Conservation (phyloP, 2,113 vertebrate genomes). For the Elachura formosa region DNA sequence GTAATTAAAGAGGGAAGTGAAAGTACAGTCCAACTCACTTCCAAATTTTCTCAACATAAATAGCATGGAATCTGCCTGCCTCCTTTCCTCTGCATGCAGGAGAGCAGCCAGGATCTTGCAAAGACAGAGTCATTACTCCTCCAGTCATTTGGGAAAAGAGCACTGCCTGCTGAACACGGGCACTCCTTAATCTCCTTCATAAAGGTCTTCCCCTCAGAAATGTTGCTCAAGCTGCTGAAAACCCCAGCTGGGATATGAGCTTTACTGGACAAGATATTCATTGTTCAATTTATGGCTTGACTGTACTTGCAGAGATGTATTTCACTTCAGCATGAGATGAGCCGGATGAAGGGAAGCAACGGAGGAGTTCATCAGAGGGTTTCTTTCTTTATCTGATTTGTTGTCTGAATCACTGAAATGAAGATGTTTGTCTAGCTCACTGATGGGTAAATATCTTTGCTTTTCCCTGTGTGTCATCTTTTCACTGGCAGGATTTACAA, state of each 20-base stretch:
- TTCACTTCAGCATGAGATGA: constrained; percentile 3
- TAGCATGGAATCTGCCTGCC: background rate
- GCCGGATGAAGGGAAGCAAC: background rate
- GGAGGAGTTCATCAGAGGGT: background rate
- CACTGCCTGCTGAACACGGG: background rate
- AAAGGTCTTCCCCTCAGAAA: constrained; percentile 54
- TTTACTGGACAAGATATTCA: constrained; percentile 53
- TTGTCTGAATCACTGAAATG: background rate
- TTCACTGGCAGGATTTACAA: background rate
- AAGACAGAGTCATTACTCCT: background rate
- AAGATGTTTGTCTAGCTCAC: constrained; percentile 14
- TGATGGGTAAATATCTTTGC: background rate
- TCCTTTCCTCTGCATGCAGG: background rate
- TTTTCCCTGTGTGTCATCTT: background rate
- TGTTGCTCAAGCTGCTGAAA: constrained; percentile 37
- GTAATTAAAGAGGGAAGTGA: background rate
- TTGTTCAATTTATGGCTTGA: constrained; percentile 52
- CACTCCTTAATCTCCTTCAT: constrained; percentile 35
- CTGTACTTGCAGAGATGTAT: constrained; percentile 24
- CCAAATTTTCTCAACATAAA: background rate
- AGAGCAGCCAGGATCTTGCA: background rate
- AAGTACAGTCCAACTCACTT: background rate
- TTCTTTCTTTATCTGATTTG: constrained; percentile 27
- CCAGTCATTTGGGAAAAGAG: background rate
- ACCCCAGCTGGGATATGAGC: constrained; percentile 40